Evolutionary conservation across 2,888 invertebrate genomes (phyloP).

Genomic region (Caenorhabditis sp.): DNA sequence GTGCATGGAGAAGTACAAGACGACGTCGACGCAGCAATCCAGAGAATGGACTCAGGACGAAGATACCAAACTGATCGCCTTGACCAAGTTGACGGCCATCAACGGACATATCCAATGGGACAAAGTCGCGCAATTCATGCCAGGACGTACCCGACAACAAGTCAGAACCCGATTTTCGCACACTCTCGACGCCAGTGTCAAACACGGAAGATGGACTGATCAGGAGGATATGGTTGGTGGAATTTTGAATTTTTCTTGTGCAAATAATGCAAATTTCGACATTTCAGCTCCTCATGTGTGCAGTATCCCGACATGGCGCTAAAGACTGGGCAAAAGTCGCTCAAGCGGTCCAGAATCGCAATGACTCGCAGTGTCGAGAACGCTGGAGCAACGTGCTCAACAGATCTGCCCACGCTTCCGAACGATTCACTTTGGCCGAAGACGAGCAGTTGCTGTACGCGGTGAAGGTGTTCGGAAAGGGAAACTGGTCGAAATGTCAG

Average conservation of each 20-base stretch:
- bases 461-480: conserved; percentile 87
- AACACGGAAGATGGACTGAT: conserved; percentile 79
- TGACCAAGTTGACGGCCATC: conserved; percentile 87
- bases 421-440: conserved; percentile 88
- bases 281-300: conserved; percentile 73
- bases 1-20: conserved; percentile 84
- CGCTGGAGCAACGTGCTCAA: conserved; percentile 78
- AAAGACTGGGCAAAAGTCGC: conserved; percentile 78
- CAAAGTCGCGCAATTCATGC: conserved; percentile 83
- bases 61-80: conserved; percentile 87
- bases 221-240: conserved; percentile 76
- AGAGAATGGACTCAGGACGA: conserved; percentile 88
- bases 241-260: neutral
- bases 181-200: conserved; percentile 70
- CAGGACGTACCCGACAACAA: conserved; percentile 74
- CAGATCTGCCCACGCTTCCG: conserved; percentile 58
- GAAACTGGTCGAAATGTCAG: conserved; percentile 62
- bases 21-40: conserved; percentile 71
- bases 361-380: conserved; percentile 83
- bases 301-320: conserved; percentile 71
- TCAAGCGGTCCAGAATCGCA: conserved; percentile 82
- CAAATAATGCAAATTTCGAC: no score
- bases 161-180: conserved; percentile 74
- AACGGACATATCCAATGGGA: conserved; percentile 89
- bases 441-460: conserved; percentile 87